Base-by-base conservation (phyloP, 2,888 invertebrate species). In the Rhagophthalmus giganteus region DNA sequence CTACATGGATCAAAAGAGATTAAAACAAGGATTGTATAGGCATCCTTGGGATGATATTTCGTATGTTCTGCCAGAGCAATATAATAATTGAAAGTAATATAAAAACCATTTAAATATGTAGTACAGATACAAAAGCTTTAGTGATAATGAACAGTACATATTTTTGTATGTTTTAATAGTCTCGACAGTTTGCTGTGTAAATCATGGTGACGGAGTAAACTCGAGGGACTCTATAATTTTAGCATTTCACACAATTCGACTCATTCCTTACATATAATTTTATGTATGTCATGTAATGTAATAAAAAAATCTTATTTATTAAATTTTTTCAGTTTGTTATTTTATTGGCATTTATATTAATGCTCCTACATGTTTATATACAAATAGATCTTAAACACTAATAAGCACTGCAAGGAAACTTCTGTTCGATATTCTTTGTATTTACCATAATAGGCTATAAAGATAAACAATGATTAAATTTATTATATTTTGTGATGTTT, bases 41-140 rank as follows among this genome's bases (percentile, higher is more conserved):
- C 99, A 99, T 77, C 99, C 99, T 1, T 99, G 99, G 99, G 99
- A 99, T 73, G 99, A 99, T 74, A 99, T 99, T 78, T 88, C 88
- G 1, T 90, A 90, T 71, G 86, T 90, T 54, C 78, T 91, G 69
- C 90, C 90, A 2, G 90, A 90, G 65, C 83, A 84, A 68, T 84
- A 83, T 70, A 75, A 73, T 62, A 73, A 73, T 49, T 68, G 61
- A 47, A 20, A 20, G 20, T 20, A 20, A 7, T 5, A 20, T 20
- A 20, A 3, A 20, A 20, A 7, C 20, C 7, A 5, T 7, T 30
- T 30, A 5, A 30, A 30, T 30, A 2, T 10, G 26, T 20, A 20
- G 20, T 20, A 7, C 20, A 20, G 7, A 7, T 20, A 20, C 20
- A 20, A 20, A n/a, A n/a, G n/a, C n/a, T n/a, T n/a, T n/a, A n/a